phyloP scores from a whole-genome alignment of 2,888 invertebrate species.

The Eilema griseolum region DNA sequence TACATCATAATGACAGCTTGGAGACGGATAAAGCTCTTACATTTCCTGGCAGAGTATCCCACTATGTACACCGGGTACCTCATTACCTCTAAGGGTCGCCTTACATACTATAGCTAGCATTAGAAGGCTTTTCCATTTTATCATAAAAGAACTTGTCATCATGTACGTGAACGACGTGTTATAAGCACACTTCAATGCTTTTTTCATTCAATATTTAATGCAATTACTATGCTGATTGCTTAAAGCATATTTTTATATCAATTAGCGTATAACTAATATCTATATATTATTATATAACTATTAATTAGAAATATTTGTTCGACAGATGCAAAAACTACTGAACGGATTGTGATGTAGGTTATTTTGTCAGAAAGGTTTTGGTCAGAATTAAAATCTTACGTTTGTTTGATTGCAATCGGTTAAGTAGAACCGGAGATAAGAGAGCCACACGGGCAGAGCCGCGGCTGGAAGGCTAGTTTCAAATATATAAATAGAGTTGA shows the following conservation, averaged over 20 bases:
- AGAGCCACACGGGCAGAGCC: no score
- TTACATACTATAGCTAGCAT: constrained; percentile 30
- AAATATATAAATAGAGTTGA: constrained; percentile 45
- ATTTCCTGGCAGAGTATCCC: constrained; percentile 16
- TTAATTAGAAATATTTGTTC: no score
- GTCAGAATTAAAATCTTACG: no score
- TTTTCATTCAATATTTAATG: constrained; percentile 30
- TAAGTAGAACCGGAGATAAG: no score
- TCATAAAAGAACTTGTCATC: constrained; percentile 32
- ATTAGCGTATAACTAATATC: constrained; percentile 47
- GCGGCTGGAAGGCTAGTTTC: no score
- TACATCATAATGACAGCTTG: constrained; percentile 4
- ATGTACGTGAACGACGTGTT: constrained; percentile 25
- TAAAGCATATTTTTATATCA: constrained; percentile 46
- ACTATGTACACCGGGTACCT: constrained; percentile 29
- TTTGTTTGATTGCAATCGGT: no score
- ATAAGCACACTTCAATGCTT: constrained; percentile 15
- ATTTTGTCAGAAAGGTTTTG: no score
- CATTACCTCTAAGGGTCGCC: constrained; percentile 33
- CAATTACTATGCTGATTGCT: constrained; percentile 41
- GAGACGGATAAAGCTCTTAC: constrained; percentile 14
- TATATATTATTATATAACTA: no score
- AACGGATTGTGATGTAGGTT: no score
- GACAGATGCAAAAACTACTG: no score
- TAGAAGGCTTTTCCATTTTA: constrained; percentile 34